Evolutionary conservation across 2,797 vertebrate species (phyloP).

Genomic region (Labeo calbasu): DNA sequence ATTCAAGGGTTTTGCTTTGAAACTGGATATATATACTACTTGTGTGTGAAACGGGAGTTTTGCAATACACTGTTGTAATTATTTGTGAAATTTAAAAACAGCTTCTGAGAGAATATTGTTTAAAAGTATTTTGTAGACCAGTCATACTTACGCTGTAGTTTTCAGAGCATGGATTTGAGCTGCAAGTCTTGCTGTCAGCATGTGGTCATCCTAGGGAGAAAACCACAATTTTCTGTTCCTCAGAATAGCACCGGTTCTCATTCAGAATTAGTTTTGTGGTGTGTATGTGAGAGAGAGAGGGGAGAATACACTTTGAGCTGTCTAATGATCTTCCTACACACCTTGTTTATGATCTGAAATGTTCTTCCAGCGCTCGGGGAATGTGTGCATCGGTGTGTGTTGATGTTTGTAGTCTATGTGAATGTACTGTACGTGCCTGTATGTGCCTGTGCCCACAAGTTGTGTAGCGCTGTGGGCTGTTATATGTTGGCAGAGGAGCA

Average conservation of each 20-base stretch:
- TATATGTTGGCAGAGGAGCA: constrained; percentile 34
- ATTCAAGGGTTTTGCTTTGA: constrained; percentile 2
- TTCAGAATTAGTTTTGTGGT: constrained; percentile 8
- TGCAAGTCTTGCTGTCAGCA: background rate
- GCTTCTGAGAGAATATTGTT: background rate
- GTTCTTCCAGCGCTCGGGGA: constrained; percentile 22
- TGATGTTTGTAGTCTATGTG: constrained; percentile 37
- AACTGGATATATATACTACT: background rate
- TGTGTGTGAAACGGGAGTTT: background rate
- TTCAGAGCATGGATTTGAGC: background rate
- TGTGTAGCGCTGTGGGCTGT: constrained; percentile 10
- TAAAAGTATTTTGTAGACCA: background rate
- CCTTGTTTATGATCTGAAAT: constrained; percentile 44
- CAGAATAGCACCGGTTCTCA: background rate
- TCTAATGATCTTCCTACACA: constrained; percentile 42
- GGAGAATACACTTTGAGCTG: background rate
- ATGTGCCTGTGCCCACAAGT: constrained; percentile 39
- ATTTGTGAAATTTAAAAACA: background rate
- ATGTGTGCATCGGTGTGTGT: constrained; percentile 30
- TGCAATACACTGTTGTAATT: background rate
- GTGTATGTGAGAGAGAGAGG: too few relatives aligned
- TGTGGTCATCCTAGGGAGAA: constrained; percentile 14
- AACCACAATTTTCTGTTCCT: constrained; percentile 15
- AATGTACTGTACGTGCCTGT: constrained; percentile 37
- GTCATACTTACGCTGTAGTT: constrained; percentile 21